Evolutionary conservation across 2,888 invertebrate species (phyloP), one percentile per base, ranked within the genome.

Genomic region (Tortricodes alternella): DNA sequence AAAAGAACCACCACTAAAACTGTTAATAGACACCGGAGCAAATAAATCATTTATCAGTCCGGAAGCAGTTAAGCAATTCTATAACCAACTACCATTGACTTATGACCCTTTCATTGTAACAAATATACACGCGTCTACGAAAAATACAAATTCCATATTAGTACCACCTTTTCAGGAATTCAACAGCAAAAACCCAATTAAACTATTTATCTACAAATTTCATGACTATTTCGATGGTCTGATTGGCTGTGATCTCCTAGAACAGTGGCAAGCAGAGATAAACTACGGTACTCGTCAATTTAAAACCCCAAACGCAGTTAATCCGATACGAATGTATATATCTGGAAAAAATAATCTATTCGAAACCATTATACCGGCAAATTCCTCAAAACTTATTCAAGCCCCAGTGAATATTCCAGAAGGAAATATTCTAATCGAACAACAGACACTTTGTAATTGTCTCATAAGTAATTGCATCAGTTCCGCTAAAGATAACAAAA

Each of bases 171-270:
- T 34, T 4, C 15, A 1, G 8, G 34, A 34, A 34, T 8, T 34
- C 7, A 34, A 34, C 11, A 34, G 8, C 7, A 8, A 16, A 7
- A 15, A 34, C 11, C 34, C 34, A 6, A 15, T 34, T 15, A 34
- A 34, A 34, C 7, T 34, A 34, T 34, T 34, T 34, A 7, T 34
- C 15, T 34, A 34, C 7, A 34, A 34, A 34, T 46, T 46, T 21
- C 44, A 46, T 2, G 19, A 46, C 16, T 32, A 46, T 19, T 46
- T 46, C 11, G 43, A 43, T 8, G 43, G 43, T 6, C 16, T 43
- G 3, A 27, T 43, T 4, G 43, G 27, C 1, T 16, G 13, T 9
- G 43, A 43, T 9, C 27, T 27, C 9, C 7, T 41, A 13, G 24
- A 24, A 15, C 8, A 13, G 16, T 41, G 41, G 41, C 24, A 41